Evolutionary conservation across 1,140 invertebrate genomes (phyloP), one percentile per base, ranked within the genome.

Genomic region (Matsumurasca onukii): DNA sequence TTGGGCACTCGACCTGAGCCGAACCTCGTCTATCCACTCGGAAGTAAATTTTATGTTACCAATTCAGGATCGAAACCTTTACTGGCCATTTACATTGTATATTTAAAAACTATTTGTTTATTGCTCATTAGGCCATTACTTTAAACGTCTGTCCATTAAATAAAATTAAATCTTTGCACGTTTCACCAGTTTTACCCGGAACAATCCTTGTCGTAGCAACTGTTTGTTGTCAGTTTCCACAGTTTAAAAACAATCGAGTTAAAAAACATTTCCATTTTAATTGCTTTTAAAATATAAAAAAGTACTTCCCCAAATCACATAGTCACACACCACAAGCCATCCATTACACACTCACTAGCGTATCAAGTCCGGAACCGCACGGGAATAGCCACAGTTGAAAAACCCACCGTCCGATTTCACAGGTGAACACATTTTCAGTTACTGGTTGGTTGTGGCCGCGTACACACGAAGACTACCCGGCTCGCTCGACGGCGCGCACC

Each of bases 171-270:
- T n/a, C n/a, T 45, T 45, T 45, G n/a, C 9, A 45, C 39, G 9
- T 12, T n/a, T n/a, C 9, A 45, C n/a, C 39, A 45, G 39, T 45
- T 20, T 20, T 51, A 51, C 24, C 49, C 49, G 5, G 49, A 51
- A 51, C 49, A 51, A 22, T 51, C 49, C 24, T 51, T 17, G n/a
- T 51, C 49, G 49, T 51, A 51, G 24, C 17, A 20, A 51, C 24
- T 51, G 5, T 51, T 51, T 51, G 49, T 20, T 5, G n/a, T 22
- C 49, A 22, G 49, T 51, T 51, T 51, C 49, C 49, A 51, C 49
- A 51, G 49, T 22, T 22, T 17, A 51, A 20, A 51, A 17, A 51
- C 49, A 20, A 20, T 51, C 24, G 49, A 51, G n/a, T 51, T 51
- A 3, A 51, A 9, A n/a, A 51, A 22, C 49, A 51, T 22, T 51